Base-by-base conservation (phyloP, 2,888 invertebrate species). In the Seladonia tumulorum region DNA sequence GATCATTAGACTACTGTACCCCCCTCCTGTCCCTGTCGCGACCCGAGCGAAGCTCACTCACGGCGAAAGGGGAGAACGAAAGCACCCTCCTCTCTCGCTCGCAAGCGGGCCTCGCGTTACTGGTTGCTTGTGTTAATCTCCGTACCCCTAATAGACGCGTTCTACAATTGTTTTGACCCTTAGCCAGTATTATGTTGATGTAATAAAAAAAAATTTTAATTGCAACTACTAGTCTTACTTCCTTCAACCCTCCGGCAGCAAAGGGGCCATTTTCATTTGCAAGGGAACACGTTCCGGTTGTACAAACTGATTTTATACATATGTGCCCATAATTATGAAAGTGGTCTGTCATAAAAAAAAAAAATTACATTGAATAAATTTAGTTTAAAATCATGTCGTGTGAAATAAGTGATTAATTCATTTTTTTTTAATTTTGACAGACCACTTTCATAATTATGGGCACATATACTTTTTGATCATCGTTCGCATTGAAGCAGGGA, bases 121-220 rank as follows among this genome's bases (percentile, higher is more conserved):
- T 81, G 79, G 63, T 84, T 49, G 87, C 82, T 71, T 73, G 85
- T 79, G 87, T 89, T 88, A 87, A 87, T 77, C 86, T 89, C 89
- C 84, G 76, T 85, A 80, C 71, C 84, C 85, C 83, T 83, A 86
- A 91, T 93, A 92, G 92, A 93, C 89, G 92, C 92, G 92, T 92
- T 93, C 92, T 91, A 92, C 91, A 86, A 92, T 92, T 91, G 92
- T 92, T 92, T 92, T 90, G 89, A 90, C 90, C 90, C 89, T 90
- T 92, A 91, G 92, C 88, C 92, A 93, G 93, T 92, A 92, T 94
- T 94, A 92, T 91, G 92, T 94, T 94, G 90, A 92, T 92, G 92
- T 94, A 93, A 93, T 94, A 94, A 94, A 93, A 92, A 92, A 88
- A 90, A 83, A 85, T 83, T 89, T 92, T 89, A 89, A 91, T 90